Evolutionary conservation across 1,140 invertebrate genomes (phyloP).

Genomic region (Neodiprion virginianus): DNA sequence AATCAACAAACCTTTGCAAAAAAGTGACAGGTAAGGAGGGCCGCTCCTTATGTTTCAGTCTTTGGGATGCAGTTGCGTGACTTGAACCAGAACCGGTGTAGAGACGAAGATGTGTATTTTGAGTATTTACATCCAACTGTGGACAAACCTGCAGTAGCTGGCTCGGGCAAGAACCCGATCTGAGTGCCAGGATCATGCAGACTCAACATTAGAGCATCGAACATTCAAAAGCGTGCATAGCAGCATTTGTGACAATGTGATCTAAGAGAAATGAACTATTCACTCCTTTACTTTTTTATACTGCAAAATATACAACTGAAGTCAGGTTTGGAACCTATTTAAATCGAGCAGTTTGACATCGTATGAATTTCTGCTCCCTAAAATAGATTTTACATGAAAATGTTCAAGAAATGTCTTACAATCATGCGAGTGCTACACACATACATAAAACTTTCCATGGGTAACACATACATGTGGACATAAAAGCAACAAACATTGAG

Average conservation of each 20-base stretch:
- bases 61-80: constrained; percentile 57
- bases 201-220: constrained; percentile 24
- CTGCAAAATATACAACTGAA: constrained; percentile 15
- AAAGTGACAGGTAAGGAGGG: constrained; percentile 59
- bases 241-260: constrained; percentile 18
- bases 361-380: too few relatives aligned
- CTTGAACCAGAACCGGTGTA: constrained; percentile 53
- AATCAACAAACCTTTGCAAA: constrained; percentile 57
- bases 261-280: constrained; percentile 8
- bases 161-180: constrained; percentile 90
- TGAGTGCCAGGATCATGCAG: constrained; percentile 55
- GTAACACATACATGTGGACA: background rate
- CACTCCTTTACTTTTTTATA: constrained; percentile 7
- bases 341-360: too few relatives aligned
- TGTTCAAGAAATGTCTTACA: too few relatives aligned
- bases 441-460: background rate
- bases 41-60: constrained; percentile 66
- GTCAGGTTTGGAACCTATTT: constrained; percentile 16
- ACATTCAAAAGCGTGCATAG: constrained; percentile 27
- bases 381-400: too few relatives aligned
- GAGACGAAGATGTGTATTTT: constrained; percentile 54
- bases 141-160: constrained; percentile 73
- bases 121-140: constrained; percentile 52
- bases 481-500: constrained; percentile 15
- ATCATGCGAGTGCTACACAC: too few relatives aligned